Conservation (phyloP, 1,140 invertebrate species). For the Anastrepha ludens region DNA sequence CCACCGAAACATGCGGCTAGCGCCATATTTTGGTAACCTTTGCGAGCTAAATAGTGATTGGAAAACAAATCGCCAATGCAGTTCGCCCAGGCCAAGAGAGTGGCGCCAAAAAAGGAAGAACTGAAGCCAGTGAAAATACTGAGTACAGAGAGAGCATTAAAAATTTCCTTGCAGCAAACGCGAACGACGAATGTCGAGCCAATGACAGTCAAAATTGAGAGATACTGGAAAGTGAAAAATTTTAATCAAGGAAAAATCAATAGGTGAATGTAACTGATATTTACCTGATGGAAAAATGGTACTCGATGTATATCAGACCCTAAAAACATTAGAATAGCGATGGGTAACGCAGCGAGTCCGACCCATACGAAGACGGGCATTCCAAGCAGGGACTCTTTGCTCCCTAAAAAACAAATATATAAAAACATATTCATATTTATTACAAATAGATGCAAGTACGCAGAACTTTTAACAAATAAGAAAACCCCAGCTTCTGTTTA, state of each 20-base stretch:
- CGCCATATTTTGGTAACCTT: slow-evolving; percentile 60
- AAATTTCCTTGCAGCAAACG: slow-evolving; percentile 53
- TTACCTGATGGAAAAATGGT: slow-evolving; percentile 48
- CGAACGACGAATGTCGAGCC: slow-evolving; percentile 57
- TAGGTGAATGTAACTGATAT: not conserved
- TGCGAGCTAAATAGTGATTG: slow-evolving; percentile 54
- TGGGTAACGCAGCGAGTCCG: not conserved
- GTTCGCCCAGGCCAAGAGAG: slow-evolving; percentile 57
- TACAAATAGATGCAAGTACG: too few relatives aligned
- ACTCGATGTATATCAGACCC: slow-evolving; percentile 51
- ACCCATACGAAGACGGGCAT: slow-evolving; percentile 3
- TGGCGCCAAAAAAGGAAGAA: slow-evolving; percentile 57
- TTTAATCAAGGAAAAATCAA: too few relatives aligned
- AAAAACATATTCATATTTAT: too few relatives aligned
- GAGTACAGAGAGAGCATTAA: slow-evolving; percentile 51
- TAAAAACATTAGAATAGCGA: slow-evolving; percentile 52
- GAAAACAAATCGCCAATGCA: slow-evolving; percentile 59
- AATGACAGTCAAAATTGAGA: slow-evolving; percentile 45
- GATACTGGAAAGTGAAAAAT: slow-evolving; percentile 12
- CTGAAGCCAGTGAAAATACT: slow-evolving; percentile 53
- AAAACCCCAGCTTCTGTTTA: too few relatives aligned
- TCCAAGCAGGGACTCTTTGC: not conserved
- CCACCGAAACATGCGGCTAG: slow-evolving; percentile 59
- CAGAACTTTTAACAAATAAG: too few relatives aligned
- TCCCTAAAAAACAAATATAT: not conserved